A percentile compares a stretch with the other conserved stretches of the same genome.
Conservation (phyloP, 2,797 vertebrate genomes). For the Notolepis coatsorum region DNA sequence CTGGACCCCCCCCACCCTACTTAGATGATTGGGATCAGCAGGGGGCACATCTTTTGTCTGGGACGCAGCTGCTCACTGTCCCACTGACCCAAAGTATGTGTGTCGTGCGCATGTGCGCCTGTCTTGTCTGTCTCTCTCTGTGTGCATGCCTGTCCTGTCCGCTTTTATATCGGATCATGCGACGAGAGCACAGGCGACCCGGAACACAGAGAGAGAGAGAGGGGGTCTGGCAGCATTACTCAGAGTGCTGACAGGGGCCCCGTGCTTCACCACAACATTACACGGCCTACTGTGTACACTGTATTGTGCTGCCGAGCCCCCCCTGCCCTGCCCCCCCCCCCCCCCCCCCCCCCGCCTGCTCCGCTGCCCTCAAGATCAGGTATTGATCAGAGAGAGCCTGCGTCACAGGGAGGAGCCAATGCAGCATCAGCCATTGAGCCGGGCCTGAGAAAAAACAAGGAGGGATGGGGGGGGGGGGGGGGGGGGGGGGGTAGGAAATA, state of each 20-base stretch:
- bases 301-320: conserved; percentile 33
- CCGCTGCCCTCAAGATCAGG: conserved; percentile 56
- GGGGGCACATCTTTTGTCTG: conserved; percentile 51
- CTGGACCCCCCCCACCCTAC: conserved; percentile 10
- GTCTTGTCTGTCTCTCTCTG: neutral
- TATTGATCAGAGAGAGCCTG: conserved; percentile 64
- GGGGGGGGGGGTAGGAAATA: no score
- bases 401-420: conserved; percentile 60
- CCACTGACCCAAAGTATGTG: conserved; percentile 33
- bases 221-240: neutral
- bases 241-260: conserved; percentile 26
- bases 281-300: conserved; percentile 25
- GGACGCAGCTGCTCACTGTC: conserved; percentile 42
- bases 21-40: conserved; percentile 55
- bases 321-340: neutral
- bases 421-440: conserved; percentile 64
- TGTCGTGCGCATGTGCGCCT: neutral
- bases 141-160: neutral
- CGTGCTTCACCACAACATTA: conserved; percentile 39
- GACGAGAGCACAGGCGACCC: no score
- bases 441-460: conserved; percentile 22
- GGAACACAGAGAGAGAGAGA: neutral
- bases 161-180: no score
- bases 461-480: no score
- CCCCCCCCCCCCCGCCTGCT: conserved; percentile 30